phyloP scores from a whole-genome alignment of 2,113 vertebrate species.

The Mesoclemmys tuberculata region DNA sequence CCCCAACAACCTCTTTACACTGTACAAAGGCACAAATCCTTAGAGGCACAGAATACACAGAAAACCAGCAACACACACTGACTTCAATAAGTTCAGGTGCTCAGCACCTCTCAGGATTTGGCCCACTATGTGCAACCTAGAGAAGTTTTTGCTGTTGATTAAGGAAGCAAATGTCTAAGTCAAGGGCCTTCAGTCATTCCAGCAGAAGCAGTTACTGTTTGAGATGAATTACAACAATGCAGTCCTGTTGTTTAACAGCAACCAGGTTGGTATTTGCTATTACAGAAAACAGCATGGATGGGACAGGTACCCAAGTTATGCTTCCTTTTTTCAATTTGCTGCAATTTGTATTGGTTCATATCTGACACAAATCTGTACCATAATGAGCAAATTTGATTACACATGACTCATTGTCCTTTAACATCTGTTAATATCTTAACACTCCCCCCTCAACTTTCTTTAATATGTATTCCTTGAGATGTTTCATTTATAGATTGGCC shows the following conservation, averaged over 20 bases:
- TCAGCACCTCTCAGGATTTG: not conserved
- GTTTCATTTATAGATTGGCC: not conserved
- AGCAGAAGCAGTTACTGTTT: slow-evolving; percentile 45
- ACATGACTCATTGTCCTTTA: not conserved
- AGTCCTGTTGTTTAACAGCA: slow-evolving; percentile 61
- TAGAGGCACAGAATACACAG: not conserved
- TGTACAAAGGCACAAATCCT: not conserved
- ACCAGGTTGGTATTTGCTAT: slow-evolving; percentile 25
- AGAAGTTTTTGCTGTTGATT: slow-evolving; percentile 30
- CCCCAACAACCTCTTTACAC: not conserved
- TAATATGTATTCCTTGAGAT: not conserved
- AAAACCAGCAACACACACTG: rapidly evolving
- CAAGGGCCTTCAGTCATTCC: slow-evolving; percentile 39
- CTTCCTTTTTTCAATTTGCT: not conserved
- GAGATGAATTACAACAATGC: slow-evolving; percentile 46
- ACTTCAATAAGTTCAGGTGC: not conserved
- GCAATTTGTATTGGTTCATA: slow-evolving; percentile 9
- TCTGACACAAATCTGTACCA: not conserved
- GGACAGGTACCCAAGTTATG: slow-evolving; percentile 22
- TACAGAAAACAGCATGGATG: slow-evolving; percentile 54
- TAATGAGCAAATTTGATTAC: not conserved
- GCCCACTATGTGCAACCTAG: not conserved
- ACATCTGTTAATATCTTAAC: not conserved
- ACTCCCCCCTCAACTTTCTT: not conserved
- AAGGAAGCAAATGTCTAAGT: slow-evolving; percentile 46